Conservation (phyloP, 2,113 vertebrate genomes). For the Charadrius vociferus region DNA sequence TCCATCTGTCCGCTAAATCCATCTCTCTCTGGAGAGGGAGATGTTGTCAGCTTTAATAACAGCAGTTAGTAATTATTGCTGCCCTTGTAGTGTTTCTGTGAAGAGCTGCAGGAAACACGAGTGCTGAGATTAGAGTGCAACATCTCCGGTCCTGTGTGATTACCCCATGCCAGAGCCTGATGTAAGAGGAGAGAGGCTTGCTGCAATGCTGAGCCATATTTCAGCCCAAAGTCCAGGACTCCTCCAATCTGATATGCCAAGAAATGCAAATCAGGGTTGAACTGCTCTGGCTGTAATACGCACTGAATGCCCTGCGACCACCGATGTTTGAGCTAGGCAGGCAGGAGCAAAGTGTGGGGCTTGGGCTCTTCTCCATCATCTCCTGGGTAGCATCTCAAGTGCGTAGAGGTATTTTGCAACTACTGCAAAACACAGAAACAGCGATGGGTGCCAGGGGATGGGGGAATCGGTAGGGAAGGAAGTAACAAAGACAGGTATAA, state of each 20-base stretch:
- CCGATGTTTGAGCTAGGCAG: rapidly evolving
- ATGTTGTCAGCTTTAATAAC: not conserved
- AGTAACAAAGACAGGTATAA: not conserved
- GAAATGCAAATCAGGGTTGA: not conserved
- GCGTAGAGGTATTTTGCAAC: not conserved
- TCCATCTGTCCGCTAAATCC: not conserved
- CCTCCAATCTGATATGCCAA: not conserved
- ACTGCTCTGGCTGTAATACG: not conserved
- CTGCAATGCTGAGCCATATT: not conserved
- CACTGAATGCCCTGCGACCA: rapidly evolving
- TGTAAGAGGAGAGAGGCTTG: not conserved
- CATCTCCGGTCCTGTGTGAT: not conserved
- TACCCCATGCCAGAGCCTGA: not conserved
- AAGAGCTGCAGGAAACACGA: not conserved
- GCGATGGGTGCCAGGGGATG: rapidly evolving
- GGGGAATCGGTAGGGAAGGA: not conserved
- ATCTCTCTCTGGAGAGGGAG: not conserved
- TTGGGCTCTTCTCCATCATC: not conserved
- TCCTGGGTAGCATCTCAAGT: not conserved
- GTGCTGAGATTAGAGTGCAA: not conserved
- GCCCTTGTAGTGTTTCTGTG: not conserved
- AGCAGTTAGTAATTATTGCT: not conserved
- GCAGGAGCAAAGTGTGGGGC: not conserved
- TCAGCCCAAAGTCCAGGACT: not conserved
- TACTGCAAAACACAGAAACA: not conserved